Evolutionary conservation across 2,797 vertebrate species (phyloP), one percentile per base, ranked within the genome.

Genomic region (Chiroxiphia lanceolata): DNA sequence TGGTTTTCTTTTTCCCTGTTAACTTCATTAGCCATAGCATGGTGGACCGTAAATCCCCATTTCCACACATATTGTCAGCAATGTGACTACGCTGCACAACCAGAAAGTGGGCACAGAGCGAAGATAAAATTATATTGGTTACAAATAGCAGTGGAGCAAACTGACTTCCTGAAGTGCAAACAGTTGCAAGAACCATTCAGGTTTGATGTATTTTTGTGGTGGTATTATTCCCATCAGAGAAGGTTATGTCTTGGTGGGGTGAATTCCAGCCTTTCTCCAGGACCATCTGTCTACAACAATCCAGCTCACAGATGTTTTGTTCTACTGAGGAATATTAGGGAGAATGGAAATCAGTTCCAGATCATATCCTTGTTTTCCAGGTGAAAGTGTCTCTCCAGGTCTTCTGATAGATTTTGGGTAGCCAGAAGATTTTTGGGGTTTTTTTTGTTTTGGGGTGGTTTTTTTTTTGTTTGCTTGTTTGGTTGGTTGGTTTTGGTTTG

Each of bases 41-140:
- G 54, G n/a, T 67, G 80, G 50, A 63, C 57, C 3, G 1, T 87
- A 93, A 91, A 95, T 93, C 64, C 51, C 36, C 11, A 6, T 76
- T 91, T 83, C 40, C 72, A 51, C 11, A 14, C 14, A 5, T 38
- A 78, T 47, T 78, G 57, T 77, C 59, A 67, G 50, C 21, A 23
- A 23, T 5, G 5, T 59, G 85, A 65, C 72, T 56, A 3, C 1
- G n/a, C 44, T 79, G 38, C 33, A 9, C 29, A 76, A 51, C 42
- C 89, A 87, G 57, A 84, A 89, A 83, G 51, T 14, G 56, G 67
- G 61, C 71, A 74, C 57, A 59, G 72, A 75, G 65, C 34, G 33
- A 50, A 81, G 79, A 86, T 85, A 80, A 95, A 92, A 91, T 87
- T 48, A 70, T 90, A 68, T 40, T 47, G 79, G 53, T 69, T 92